Evolutionary conservation across 2,797 vertebrate genomes (phyloP).

Genomic region (Melopsittacus undulatus): DNA sequence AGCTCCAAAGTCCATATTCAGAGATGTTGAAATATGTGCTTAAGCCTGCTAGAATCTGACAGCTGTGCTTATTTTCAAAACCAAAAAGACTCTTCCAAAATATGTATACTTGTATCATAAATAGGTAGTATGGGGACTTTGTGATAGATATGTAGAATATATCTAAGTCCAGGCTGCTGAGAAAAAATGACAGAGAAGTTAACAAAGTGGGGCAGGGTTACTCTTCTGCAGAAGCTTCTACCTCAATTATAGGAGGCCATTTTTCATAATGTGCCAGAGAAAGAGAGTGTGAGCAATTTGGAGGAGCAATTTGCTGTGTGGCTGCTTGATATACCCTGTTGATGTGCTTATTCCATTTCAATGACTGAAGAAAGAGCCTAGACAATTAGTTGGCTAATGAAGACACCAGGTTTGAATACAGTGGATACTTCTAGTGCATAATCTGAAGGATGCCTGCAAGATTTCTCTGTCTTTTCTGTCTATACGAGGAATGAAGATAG

Average conservation of each 20-base stretch:
- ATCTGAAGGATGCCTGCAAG: not conserved
- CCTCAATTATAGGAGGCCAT: not conserved
- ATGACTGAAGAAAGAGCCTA: not conserved
- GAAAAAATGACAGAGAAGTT: not conserved
- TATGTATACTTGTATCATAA: not conserved
- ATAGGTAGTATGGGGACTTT: not conserved
- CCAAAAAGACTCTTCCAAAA: not conserved
- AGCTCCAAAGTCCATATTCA: not conserved
- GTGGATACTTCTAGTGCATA: not conserved
- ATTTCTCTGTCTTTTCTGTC: not conserved
- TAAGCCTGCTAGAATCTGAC: not conserved
- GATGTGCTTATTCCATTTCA: not conserved
- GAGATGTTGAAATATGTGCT: not conserved
- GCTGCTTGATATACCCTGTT: not conserved
- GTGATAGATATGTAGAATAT: not conserved
- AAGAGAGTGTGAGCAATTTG: not conserved
- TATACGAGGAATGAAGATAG: not conserved
- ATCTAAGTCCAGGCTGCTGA: not conserved
- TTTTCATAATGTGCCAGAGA: not conserved
- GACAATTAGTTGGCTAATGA: not conserved
- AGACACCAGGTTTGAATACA: not conserved
- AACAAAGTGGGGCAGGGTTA: not conserved
- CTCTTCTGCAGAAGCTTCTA: not conserved
- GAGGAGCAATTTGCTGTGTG: not conserved
- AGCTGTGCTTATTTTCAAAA: not conserved